These are phyloP conservation scores for Scarus forsteni DNA, from an alignment of 2,797 vertebrate species.

Conservation along the genomic window DNA sequence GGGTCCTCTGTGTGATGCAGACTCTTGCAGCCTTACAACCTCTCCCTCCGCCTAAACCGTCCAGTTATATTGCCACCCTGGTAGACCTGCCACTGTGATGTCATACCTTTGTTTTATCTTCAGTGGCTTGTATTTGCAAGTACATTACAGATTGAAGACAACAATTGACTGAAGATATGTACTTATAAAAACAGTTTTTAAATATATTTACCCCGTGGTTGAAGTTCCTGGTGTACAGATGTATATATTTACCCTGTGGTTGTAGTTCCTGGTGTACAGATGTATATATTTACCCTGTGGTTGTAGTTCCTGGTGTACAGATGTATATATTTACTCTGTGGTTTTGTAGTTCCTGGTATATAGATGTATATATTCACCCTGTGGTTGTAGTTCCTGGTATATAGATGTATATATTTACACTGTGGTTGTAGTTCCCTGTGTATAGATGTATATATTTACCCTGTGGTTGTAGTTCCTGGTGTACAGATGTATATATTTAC, in stretches of 20 bases:
- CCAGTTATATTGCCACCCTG: no score
- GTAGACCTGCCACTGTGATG: no score
- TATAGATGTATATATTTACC: neutral
- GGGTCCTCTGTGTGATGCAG: no score
- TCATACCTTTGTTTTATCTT: no score
- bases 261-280: conserved; percentile 52
- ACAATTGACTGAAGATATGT: no score
- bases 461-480: neutral
- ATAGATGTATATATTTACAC: neutral
- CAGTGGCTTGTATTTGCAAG: no score
- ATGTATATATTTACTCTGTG: conserved; percentile 56
- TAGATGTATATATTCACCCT: neutral
- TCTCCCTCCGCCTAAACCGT: no score
- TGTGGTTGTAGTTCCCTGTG: neutral
- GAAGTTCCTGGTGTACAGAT: conserved; percentile 54
- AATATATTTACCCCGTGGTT: conserved; percentile 53
- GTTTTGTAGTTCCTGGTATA: neutral
- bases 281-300: conserved; percentile 56
- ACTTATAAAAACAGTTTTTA: no score
- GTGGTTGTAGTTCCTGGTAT: neutral
- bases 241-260: conserved; percentile 56
- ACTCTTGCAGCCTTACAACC: no score
- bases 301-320: conserved; percentile 52
- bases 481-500: neutral
- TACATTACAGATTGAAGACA: no score